These are phyloP conservation scores for Psephotus haematonotus DNA, from an alignment of 2,113 vertebrate genomes.

Conservation along the genomic window DNA sequence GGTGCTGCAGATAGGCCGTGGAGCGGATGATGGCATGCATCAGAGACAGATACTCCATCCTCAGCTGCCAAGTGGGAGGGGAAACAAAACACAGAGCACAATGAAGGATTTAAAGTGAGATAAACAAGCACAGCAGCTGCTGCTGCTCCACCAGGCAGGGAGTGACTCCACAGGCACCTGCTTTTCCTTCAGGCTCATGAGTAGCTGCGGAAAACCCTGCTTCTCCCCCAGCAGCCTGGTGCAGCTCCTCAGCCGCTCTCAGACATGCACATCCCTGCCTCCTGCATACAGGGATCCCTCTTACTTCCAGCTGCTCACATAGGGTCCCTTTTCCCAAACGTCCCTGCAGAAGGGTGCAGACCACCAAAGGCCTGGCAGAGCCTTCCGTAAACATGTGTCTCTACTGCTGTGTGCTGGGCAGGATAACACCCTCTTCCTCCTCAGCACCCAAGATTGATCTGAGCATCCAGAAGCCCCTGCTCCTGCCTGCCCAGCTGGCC, in stretches of 20 bases:
- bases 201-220: background rate
- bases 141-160: background rate
- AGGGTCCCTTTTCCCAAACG: background rate
- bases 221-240: background rate
- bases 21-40: constrained; percentile 94
- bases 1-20: constrained; percentile 92
- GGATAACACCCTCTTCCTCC: background rate
- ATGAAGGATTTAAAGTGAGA: background rate
- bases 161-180: background rate
- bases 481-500: background rate
- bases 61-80: constrained; percentile 79
- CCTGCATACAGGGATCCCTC: background rate
- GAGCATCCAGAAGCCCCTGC: background rate
- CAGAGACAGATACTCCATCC: constrained; percentile 97
- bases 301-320: background rate
- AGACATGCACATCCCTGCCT: background rate
- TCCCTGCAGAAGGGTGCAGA: background rate
- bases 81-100: constrained; percentile 41
- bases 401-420: background rate
- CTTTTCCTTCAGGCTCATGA: background rate
- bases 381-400: background rate
- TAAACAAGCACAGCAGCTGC: background rate
- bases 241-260: background rate
- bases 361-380: background rate
- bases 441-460: background rate